Percentiles rank a stretch among this genome's conserved stretches.
phyloP scores from a whole-genome alignment of 2,113 vertebrate genomes.

The Notarius lentiginosus region DNA sequence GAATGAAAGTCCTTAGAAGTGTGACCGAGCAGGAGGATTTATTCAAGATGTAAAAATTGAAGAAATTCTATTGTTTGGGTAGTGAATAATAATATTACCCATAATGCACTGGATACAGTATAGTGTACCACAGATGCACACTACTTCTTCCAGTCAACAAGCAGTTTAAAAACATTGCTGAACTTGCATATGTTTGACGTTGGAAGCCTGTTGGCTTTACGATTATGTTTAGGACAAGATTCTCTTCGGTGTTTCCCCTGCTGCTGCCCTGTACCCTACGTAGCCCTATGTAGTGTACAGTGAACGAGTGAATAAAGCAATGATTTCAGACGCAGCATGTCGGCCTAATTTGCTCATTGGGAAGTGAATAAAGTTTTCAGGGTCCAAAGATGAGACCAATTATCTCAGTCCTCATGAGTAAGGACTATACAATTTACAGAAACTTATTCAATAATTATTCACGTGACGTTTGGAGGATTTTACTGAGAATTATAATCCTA shows the following conservation, averaged over 20 bases:
- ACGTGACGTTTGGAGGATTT: neutral
- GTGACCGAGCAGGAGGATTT: neutral
- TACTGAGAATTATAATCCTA: neutral
- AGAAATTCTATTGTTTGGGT: neutral
- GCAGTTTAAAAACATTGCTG: neutral
- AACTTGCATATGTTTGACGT: neutral
- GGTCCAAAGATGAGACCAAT: neutral
- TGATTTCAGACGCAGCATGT: neutral
- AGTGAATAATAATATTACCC: neutral
- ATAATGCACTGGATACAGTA: slow-evolving; percentile 3
- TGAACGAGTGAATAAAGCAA: neutral
- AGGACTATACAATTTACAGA: neutral
- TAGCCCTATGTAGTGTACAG: neutral
- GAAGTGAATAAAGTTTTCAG: neutral
- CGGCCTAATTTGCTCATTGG: neutral
- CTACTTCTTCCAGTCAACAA: neutral
- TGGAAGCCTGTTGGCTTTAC: neutral
- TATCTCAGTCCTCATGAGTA: neutral
- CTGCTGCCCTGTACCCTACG: no score
- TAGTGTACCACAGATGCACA: neutral
- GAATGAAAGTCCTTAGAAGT: neutral
- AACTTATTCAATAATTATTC: neutral
- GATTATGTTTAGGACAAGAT: neutral
- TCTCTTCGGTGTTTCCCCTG: neutral
- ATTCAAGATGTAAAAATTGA: neutral